These are phyloP conservation scores for Actinia tenebrosa DNA, from an alignment of 64 coral and sea anemone genomes.

Conservation along the genomic window DNA sequence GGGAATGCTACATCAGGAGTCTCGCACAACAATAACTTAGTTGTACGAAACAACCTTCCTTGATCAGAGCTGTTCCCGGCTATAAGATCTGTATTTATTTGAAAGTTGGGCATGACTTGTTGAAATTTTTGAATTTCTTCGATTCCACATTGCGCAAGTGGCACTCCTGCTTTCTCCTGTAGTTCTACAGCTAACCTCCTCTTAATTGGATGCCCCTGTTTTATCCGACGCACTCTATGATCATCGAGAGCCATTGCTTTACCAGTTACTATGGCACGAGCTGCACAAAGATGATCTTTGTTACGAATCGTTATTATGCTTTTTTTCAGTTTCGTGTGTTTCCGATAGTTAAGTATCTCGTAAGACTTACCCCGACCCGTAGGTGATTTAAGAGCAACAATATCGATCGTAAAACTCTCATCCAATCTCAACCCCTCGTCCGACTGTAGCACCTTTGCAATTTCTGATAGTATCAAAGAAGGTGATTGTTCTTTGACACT, in stretches of 20 bases:
- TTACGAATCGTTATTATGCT: conserved; percentile 29
- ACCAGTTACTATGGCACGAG: background rate
- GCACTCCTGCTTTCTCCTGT: conserved; percentile 28
- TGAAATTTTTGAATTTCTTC: conserved; percentile 30
- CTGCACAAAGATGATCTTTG: conserved; percentile 15
- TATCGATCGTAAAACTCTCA: no score
- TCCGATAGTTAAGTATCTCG: no score
- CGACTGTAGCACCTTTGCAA: conserved; percentile 33
- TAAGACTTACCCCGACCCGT: no score
- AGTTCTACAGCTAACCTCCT: conserved; percentile 23
- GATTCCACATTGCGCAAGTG: conserved; percentile 16
- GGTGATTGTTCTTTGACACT: conserved; percentile 1
- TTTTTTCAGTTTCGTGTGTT: conserved; percentile 7
- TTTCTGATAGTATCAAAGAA: conserved; percentile 13
- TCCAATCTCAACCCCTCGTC: background rate
- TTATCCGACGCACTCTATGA: background rate
- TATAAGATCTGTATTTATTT: background rate
- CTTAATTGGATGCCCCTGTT: conserved; percentile 28
- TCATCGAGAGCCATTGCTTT: background rate
- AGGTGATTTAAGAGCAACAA: no score
- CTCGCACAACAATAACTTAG: no score
- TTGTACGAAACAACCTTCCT: no score
- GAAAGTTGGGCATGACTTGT: background rate
- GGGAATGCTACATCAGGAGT: no score
- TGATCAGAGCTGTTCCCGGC: no score